Percentiles rank a stretch among this genome's conserved stretches.
These are phyloP conservation scores for Rhagophthalmus giganteus DNA, from an alignment of 2,888 invertebrate species.

Conservation along the genomic window DNA sequence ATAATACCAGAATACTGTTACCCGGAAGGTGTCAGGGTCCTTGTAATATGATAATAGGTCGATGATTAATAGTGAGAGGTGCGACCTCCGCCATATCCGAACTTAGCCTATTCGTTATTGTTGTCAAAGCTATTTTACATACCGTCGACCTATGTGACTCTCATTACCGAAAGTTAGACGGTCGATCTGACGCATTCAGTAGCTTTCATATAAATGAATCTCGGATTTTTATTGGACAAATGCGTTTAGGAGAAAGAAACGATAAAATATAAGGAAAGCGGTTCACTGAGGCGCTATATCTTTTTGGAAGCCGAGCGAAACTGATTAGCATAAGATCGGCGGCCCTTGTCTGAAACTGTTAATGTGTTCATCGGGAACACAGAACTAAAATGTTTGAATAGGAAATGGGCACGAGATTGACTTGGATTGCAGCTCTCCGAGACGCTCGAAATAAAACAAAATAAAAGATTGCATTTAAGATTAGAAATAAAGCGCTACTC, in stretches of 20 bases:
- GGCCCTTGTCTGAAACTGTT: conserved; percentile 47
- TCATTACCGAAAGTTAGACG: conserved; percentile 33
- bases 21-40: conserved; percentile 44
- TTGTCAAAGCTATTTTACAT: conserved; percentile 43
- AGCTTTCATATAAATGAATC: conserved; percentile 32
- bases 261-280: conserved; percentile 36
- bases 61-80: conserved; percentile 47
- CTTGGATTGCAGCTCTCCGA: conserved; percentile 38
- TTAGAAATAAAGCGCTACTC: conserved; percentile 46
- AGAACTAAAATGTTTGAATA: conserved; percentile 33
- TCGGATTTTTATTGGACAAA: conserved; percentile 37
- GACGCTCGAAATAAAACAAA: conserved; percentile 45
- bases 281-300: conserved; percentile 36
- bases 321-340: conserved; percentile 51
- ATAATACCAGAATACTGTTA: conserved; percentile 21
- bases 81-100: conserved; percentile 46
- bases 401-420: conserved; percentile 42
- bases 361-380: conserved; percentile 48
- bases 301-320: conserved; percentile 41
- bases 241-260: conserved; percentile 38
- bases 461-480: conserved; percentile 50
- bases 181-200: conserved; percentile 13
- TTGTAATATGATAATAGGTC: conserved; percentile 50
- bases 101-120: conserved; percentile 51
- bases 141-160: conserved; percentile 39